Percentiles rank a stretch among this genome's conserved stretches.
Conservation (phyloP, 2,113 vertebrate species). For the Psilopogon haemacephalus region DNA sequence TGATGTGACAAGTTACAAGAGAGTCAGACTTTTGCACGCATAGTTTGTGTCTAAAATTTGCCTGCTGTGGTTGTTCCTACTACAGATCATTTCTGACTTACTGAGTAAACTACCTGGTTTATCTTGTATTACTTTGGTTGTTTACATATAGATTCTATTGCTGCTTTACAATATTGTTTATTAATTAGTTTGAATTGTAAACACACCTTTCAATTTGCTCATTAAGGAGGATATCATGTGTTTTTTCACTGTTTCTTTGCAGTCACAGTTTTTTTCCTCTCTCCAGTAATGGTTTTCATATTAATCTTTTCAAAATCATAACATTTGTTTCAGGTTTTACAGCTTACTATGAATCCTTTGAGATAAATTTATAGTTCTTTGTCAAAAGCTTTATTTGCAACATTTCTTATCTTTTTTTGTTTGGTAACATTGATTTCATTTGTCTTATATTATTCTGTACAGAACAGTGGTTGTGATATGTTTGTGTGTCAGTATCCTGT, state of each 20-base stretch:
- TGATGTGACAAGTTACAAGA: not conserved
- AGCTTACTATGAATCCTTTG: not conserved
- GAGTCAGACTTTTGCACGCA: not conserved
- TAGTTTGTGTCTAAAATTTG: not conserved
- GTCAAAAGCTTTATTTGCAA: not conserved
- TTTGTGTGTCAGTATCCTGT: not conserved
- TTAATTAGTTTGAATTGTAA: not conserved
- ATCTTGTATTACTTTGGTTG: not conserved
- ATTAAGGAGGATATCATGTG: not conserved
- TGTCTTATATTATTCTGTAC: not conserved
- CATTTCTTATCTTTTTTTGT: not conserved
- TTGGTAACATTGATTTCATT: slow-evolving; percentile 12
- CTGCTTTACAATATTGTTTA: not conserved
- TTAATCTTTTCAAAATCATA: not conserved
- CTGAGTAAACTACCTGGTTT: not conserved
- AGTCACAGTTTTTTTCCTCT: not conserved
- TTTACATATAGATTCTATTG: not conserved
- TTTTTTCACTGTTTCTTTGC: not conserved
- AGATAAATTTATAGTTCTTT: not conserved
- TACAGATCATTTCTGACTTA: not conserved
- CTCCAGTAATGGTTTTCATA: not conserved
- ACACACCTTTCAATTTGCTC: not conserved
- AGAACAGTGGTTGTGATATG: not conserved
- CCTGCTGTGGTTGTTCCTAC: accelerated
- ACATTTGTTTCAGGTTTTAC: not conserved